Evolutionary conservation across 2,797 vertebrate species (phyloP).

Genomic region (Tangara arthus): DNA sequence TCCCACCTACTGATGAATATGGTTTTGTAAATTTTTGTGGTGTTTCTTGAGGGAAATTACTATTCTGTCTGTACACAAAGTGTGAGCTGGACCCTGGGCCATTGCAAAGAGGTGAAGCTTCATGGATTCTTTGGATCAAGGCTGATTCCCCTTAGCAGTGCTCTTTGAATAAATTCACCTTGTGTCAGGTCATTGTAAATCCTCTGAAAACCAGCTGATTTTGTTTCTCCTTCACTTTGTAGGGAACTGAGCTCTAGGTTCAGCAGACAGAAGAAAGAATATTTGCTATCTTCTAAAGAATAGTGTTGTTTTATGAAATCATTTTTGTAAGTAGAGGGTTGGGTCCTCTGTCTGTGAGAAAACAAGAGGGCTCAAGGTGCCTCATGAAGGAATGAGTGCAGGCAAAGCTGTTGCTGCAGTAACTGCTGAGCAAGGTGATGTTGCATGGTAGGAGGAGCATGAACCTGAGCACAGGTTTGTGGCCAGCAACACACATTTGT

Average conservation of each 20-base stretch:
- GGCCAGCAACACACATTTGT: neutral
- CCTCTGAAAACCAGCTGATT: neutral
- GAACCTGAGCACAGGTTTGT: neutral
- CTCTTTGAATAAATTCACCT: neutral
- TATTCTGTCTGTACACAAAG: neutral
- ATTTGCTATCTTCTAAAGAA: neutral
- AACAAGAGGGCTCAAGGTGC: neutral
- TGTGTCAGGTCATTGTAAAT: neutral
- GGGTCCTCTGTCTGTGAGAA: neutral
- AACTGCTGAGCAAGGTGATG: neutral
- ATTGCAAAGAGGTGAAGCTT: neutral
- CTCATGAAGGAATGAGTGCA: neutral
- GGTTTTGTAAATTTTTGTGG: neutral
- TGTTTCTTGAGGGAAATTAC: neutral
- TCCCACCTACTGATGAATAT: neutral
- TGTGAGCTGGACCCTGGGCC: neutral
- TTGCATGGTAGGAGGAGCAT: neutral
- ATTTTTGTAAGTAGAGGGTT: neutral
- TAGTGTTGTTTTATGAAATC: rapidly evolving
- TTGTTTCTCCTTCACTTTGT: neutral
- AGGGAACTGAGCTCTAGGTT: neutral
- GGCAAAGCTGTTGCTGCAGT: neutral
- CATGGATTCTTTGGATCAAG: neutral
- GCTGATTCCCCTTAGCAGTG: neutral
- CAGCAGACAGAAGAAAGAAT: neutral